Base-by-base conservation (phyloP, 92 coral and sea anemone genomes). In the Siderastrea siderea region DNA sequence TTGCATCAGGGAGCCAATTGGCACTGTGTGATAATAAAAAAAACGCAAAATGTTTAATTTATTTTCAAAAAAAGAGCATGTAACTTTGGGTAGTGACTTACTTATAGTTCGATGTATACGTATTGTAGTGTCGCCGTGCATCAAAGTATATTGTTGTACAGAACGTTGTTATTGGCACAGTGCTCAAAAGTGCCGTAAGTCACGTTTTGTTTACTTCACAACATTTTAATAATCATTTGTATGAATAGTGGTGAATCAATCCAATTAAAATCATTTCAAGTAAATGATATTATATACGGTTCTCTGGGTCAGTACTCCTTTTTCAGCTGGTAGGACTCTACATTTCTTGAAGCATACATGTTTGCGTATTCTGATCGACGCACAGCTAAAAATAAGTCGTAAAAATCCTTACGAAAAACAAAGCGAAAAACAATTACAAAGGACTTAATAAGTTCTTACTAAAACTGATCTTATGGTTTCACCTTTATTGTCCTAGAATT, bases 161-260 rank as follows among this genome's bases (percentile, higher is more conserved):
- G 63, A 48, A 63, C 63, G 79, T 74, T 47, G 81, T 45, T 48
- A 82, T n/a, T 57, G 47, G 80, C 74, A 43, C 51, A 74, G 60
- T 57, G 7, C 58, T 73, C 70, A 59, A 15, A 63, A 74, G 73
- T 16, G 86, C 86, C 67, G 43, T 70, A n/a, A 63, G 80, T 84
- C 80, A 51, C 79, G 80, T 73, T 74, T 84, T 84, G 87, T 84
- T 84, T 84, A 84, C 87, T 48, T 74, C 87, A 48, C 70, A 73
- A 65, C 72, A 74, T 84, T 17, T 59, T 54, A 14, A 17, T 58
- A 82, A 71, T 71, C 78, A 55, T 19, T 71, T 71, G 77, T 82
- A 55, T 60, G 80, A 84, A 74, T 74, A 75, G n/a, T 47, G 74
- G 50, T 49, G 87, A 73, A 50, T 58, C 73, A 38, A 84, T 84